These are phyloP conservation scores for Riptortus pedestris DNA, from an alignment of 1,140 invertebrate genomes.

Conservation along the genomic window DNA sequence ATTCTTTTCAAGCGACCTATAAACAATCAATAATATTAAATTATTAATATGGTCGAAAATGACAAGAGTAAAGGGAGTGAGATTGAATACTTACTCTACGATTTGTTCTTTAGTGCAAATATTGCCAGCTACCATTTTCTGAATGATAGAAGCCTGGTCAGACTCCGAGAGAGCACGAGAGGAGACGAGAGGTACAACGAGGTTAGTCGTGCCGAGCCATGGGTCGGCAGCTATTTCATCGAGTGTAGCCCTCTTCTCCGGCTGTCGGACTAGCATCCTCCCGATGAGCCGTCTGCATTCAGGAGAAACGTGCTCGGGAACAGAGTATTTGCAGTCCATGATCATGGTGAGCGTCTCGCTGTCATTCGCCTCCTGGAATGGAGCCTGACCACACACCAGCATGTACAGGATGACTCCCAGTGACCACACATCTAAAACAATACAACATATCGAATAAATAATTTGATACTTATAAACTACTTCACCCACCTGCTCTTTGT, in stretches of 20 bases:
- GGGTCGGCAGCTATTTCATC: constrained; percentile 79
- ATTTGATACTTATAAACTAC: not conserved
- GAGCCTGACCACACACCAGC: constrained; percentile 92
- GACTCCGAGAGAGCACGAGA: constrained; percentile 78
- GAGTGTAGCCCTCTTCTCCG: constrained; percentile 76
- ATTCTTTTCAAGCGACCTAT: constrained; percentile 82
- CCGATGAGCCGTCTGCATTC: constrained; percentile 81
- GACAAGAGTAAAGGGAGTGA: not conserved
- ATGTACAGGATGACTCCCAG: constrained; percentile 97
- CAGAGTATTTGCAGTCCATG: constrained; percentile 97
- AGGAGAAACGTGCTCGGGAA: constrained; percentile 78
- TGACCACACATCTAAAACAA: constrained; percentile 84
- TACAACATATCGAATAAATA: constrained; percentile 24
- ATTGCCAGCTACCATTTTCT: constrained; percentile 91
- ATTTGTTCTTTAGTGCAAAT: constrained; percentile 92
- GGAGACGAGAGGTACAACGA: constrained; percentile 64
- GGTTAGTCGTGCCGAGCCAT: constrained; percentile 52
- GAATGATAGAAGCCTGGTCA: constrained; percentile 82
- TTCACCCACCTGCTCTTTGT: not conserved
- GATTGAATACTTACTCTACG: constrained; percentile 53
- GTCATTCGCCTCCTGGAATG: constrained; percentile 98
- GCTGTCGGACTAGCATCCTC: constrained; percentile 85
- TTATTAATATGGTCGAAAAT: not conserved
- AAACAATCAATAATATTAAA: constrained; percentile 31
- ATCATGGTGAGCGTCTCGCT: constrained; percentile 99